A percentile compares a stretch with the other conserved stretches of the same genome.
Evolutionary conservation across 2,797 vertebrate species (phyloP).

Genomic region (Schizopygopsis malacanthus): DNA sequence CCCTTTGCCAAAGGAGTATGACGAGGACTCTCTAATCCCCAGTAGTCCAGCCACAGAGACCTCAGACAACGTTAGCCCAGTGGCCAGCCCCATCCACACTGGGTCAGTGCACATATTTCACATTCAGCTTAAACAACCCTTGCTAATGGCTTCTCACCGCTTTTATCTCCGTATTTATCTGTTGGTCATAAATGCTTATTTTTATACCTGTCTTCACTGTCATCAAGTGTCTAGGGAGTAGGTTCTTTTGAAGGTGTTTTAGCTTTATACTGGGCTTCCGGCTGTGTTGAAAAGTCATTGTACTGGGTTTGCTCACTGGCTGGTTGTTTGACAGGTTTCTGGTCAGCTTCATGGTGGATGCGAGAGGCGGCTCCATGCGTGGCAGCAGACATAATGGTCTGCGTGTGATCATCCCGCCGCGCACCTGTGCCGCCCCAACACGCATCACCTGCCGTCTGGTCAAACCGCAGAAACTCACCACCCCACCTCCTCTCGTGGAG

Average conservation of each 20-base stretch:
- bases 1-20: constrained; percentile 91
- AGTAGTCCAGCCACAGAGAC: constrained; percentile 98
- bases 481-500: constrained; percentile 90
- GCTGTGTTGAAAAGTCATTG: background rate
- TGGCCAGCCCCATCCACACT: constrained; percentile 97
- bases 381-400: constrained; percentile 95
- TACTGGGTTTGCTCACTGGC: background rate
- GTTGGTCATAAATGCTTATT: constrained; percentile 50
- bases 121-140: constrained; percentile 1
- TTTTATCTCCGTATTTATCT: constrained; percentile 52
- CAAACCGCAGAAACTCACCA: constrained; percentile 93
- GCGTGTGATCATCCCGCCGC: constrained; percentile 91
- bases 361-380: constrained; percentile 95
- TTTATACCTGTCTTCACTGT: constrained; percentile 47
- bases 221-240: constrained; percentile 14
- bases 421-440: constrained; percentile 91
- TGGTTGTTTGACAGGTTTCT: constrained; percentile 84
- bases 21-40: constrained; percentile 96
- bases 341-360: constrained; percentile 99
- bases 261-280: background rate
- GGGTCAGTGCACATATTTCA: constrained; percentile 81
- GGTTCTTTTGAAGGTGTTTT: constrained; percentile 1
- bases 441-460: constrained; percentile 97
- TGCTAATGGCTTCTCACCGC: constrained; percentile 32
- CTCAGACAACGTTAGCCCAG: constrained; percentile 98